A percentile compares a stretch with the other conserved stretches of the same genome.
These are phyloP conservation scores for Phylloscopus collybita DNA, from an alignment of 2,797 vertebrate species.

Conservation along the genomic window DNA sequence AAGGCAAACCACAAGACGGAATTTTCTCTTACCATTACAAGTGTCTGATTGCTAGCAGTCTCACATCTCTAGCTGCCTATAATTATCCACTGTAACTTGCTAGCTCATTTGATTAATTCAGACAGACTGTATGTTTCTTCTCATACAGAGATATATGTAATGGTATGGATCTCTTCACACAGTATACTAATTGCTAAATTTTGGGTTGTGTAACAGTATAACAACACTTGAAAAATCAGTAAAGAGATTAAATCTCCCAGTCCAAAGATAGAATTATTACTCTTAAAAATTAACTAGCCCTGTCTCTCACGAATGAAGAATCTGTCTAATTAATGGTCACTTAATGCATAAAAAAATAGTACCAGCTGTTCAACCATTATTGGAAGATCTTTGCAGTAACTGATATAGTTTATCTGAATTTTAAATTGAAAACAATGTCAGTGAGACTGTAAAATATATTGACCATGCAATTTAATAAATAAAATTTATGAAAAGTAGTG, in stretches of 20 bases:
- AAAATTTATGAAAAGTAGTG: background rate
- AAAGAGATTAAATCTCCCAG: slow-evolving; percentile 44
- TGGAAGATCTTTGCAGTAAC: background rate
- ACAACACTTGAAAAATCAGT: slow-evolving; percentile 44
- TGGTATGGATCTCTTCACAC: slow-evolving; percentile 23
- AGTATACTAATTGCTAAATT: slow-evolving; percentile 58
- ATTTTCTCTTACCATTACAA: slow-evolving; percentile 25
- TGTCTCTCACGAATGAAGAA: background rate
- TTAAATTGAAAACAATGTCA: slow-evolving; percentile 2
- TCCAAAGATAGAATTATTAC: slow-evolving; percentile 60
- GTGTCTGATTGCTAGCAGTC: slow-evolving; percentile 56
- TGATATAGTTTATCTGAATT: background rate
- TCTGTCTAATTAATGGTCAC: background rate
- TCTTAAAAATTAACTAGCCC: slow-evolving; percentile 29
- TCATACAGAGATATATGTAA: slow-evolving; percentile 19
- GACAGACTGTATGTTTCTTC: background rate
- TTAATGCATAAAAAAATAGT: background rate
- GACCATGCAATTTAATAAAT: background rate
- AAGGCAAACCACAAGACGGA: slow-evolving; percentile 15
- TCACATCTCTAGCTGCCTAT: slow-evolving; percentile 55
- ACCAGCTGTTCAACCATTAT: background rate
- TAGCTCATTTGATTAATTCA: slow-evolving; percentile 69
- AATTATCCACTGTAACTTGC: slow-evolving; percentile 71
- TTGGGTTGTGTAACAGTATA: slow-evolving; percentile 51
- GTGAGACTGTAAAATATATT: background rate